Base-by-base conservation (phyloP, 2,888 invertebrate species). In the Apodemia mormo region DNA sequence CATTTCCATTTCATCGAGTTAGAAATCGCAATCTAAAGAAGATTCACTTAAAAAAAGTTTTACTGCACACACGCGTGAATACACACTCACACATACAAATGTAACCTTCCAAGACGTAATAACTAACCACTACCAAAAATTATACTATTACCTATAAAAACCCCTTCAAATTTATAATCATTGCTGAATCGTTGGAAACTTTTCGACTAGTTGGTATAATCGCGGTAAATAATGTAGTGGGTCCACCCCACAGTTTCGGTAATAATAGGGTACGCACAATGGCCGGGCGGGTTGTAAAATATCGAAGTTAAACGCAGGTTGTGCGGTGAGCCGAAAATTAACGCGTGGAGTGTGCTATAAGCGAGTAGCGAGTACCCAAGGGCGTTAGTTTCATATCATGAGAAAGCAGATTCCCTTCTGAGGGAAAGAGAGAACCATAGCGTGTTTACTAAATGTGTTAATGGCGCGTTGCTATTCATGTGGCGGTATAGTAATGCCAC, bases 241-340 rank as follows among this genome's bases (percentile, higher is more conserved):
- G 71, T 65, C 72, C 73, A 73, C 74, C 76, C 77, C 70, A 71
- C 72, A 64, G 71, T 70, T 71, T 70, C 43, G 56, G 71, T 76
- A 77, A 78, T 76, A 74, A 79, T 71, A 74, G 72, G 69, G 68
- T 81, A 82, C 81, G 80, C 83, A 85, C 85, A 82, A 83, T 80
- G 80, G 76, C 67, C 71, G 45, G 80, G 78, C 77, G 78, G 69
- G 79, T 77, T 81, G 85, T 87, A 85, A 86, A 83, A 83, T 80
- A 83, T 79, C 77, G 75, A 78, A 81, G 79, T 82, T 84, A 82
- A 86, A 83, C 79, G 81, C 79, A 76, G 76, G 75, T 78, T 77
- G 78, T 64, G 71, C 66, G 75, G 73, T 67, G 67, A 70, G 71
- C 75, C 74, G 73, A 74, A 76, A 76, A 76, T 77, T 80, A 73